These are phyloP conservation scores for Glossosoma conforme DNA, from an alignment of 1,140 invertebrate species.

Conservation along the genomic window DNA sequence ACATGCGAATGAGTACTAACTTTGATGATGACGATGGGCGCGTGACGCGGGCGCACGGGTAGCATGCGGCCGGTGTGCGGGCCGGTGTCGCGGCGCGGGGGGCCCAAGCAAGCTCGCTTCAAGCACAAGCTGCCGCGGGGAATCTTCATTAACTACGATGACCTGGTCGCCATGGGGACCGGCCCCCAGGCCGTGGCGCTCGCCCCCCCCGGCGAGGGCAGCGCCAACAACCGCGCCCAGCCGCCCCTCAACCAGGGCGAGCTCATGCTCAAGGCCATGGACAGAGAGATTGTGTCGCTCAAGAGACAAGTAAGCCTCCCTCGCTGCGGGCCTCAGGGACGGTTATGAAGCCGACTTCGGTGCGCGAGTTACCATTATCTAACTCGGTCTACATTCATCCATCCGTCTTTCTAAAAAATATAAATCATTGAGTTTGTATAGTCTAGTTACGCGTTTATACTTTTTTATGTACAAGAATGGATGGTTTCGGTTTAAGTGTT, in stretches of 20 bases:
- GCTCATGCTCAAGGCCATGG: slow-evolving; percentile 82
- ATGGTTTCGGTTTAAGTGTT: too few species aligned
- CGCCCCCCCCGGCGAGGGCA: slow-evolving; percentile 7
- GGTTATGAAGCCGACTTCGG: too few species aligned
- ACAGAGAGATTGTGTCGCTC: slow-evolving; percentile 87
- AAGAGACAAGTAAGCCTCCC: slow-evolving; percentile 83
- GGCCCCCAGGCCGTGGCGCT: slow-evolving; percentile 51
- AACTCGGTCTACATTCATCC: too few species aligned
- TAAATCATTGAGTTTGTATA: too few species aligned
- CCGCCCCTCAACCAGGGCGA: slow-evolving; percentile 63
- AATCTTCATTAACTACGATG: slow-evolving; percentile 96
- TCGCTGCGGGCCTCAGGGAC: slow-evolving; percentile 14
- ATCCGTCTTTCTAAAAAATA: too few species aligned
- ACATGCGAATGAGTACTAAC: too few species aligned
- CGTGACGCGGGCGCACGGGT: slow-evolving; percentile 70
- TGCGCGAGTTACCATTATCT: too few species aligned
- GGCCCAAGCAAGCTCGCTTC: slow-evolving; percentile 66
- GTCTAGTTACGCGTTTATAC: too few species aligned
- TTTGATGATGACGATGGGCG: too few species aligned
- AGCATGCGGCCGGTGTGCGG: slow-evolving; percentile 67
- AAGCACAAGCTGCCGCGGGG: slow-evolving; percentile 90
- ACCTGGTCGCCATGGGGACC: slow-evolving; percentile 82
- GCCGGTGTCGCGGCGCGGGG: slow-evolving; percentile 50
- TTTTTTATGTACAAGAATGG: too few species aligned
- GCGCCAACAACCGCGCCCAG: slow-evolving; percentile 36